Conservation (phyloP, 2,888 invertebrate species). For the Aphrophora alni region DNA sequence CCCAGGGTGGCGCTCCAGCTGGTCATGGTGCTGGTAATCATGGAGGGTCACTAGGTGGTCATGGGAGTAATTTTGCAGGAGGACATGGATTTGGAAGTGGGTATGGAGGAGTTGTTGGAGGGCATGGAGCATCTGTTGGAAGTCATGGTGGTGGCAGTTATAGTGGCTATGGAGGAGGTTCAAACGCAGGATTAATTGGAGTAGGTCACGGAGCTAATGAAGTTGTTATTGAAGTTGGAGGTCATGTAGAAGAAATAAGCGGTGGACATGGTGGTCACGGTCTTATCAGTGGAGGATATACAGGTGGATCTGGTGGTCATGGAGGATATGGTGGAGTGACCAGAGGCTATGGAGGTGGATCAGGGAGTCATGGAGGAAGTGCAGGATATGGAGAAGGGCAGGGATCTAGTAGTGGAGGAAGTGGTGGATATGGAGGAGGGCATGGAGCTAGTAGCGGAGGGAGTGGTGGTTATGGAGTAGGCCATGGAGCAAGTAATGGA, state of each 20-base stretch:
- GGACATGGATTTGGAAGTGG: background rate
- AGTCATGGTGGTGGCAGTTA: background rate
- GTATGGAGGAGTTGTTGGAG: background rate
- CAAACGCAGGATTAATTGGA: background rate
- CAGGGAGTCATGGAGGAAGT: background rate
- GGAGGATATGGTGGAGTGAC: background rate
- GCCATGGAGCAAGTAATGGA: background rate
- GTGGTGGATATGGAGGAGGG: background rate
- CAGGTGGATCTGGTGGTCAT: background rate
- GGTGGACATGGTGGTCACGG: background rate
- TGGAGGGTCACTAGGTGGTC: background rate
- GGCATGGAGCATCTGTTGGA: background rate
- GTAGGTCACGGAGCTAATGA: background rate
- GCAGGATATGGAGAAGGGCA: background rate
- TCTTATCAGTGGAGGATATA: background rate
- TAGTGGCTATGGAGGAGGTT: background rate
- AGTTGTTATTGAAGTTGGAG: background rate
- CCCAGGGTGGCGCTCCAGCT: background rate
- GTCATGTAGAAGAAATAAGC: background rate
- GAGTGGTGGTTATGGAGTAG: background rate
- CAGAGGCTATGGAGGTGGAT: background rate
- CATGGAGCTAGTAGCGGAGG: background rate
- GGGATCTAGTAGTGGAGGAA: background rate
- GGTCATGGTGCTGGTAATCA: background rate
- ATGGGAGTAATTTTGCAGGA: background rate